These are phyloP conservation scores for Acleris emargana DNA, from an alignment of 2,888 invertebrate genomes.

Conservation along the genomic window DNA sequence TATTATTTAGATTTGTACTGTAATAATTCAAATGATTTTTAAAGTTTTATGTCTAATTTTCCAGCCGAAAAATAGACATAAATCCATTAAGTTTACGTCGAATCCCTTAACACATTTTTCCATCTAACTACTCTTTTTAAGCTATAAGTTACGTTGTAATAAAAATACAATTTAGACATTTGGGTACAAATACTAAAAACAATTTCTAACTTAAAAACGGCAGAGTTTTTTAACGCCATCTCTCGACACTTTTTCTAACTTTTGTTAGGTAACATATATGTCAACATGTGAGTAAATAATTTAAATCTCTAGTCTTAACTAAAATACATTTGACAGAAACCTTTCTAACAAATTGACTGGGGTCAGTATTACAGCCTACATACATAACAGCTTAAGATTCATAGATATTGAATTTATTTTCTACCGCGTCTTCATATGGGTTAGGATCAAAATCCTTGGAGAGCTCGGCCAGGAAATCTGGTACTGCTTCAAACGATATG, in stretches of 20 bases:
- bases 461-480: conserved; percentile 31
- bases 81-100: conserved; percentile 19
- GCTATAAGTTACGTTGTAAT: too few species aligned
- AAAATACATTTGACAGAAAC: conserved; percentile 23
- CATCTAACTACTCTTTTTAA: neutral
- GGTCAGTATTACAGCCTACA: conserved; percentile 33
- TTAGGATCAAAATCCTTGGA: conserved; percentile 36
- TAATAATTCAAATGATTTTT: neutral
- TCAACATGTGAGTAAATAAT: too few species aligned
- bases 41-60: conserved; percentile 21
- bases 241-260: too few species aligned
- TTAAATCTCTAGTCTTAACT: too few species aligned
- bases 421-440: conserved; percentile 32
- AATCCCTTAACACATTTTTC: conserved; percentile 31
- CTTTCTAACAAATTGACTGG: conserved; percentile 22
- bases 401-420: conserved; percentile 27
- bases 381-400: conserved; percentile 28
- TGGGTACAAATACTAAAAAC: too few species aligned
- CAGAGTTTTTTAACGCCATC: too few species aligned
- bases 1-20: too few species aligned
- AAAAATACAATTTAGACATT: too few species aligned
- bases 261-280: too few species aligned
- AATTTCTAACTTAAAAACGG: too few species aligned
- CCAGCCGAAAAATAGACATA: conserved; percentile 24
- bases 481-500: conserved; percentile 31